Evolutionary conservation across 2,113 vertebrate genomes (phyloP), one percentile per base, ranked within the genome.

Genomic region (Aldabrachelys gigantea): DNA sequence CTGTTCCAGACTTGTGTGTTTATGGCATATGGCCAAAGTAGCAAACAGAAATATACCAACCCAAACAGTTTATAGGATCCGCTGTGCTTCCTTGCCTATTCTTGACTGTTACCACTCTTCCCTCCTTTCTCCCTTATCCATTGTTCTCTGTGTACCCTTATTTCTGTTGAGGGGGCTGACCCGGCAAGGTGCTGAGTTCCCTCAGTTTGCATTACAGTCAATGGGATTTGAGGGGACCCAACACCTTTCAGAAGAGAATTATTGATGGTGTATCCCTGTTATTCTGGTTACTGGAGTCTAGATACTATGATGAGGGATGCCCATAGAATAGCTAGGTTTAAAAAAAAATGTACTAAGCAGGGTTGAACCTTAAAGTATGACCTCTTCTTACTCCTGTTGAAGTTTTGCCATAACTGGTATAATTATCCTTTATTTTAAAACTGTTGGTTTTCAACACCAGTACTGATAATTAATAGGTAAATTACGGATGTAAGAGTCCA

Each of bases 61-160:
- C 17, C 31, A 69, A 35, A 54, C 2, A 79, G 16, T 14, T 49
- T 10, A 14, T 5, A 9, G 25, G 35, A 1, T 6, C 31, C 12
- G 56, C 27, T 83, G 0, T 0, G n/a, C 5, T 59, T 6, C 62
- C 0, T 49, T 92, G 75, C 38, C 3, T 80, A 4, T 12, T 56
- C 1, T 3, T 75, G 17, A 19, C n/a, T 80, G 5, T 52, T 59
- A 38, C 44, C 2, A 1, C 65, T 72, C 72, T 75, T 41, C 22
- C 35, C 69, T 90, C 52, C 1, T 0, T 82, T 44, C 87, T 59
- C 1, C 24, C 6, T 80, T 82, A 13, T 25, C 3, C 27, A 1
- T 80, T 75, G 11, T 72, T 2, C 2, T 52, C 3, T 93, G 5
- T 47, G 2, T 59, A 47, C 4, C 82, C 4, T 5, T 75, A 21